Evolutionary conservation across 92 coral and sea anemone species (phyloP), one percentile per base, ranked within the genome.

Genomic region (Heteractis magnifica): DNA sequence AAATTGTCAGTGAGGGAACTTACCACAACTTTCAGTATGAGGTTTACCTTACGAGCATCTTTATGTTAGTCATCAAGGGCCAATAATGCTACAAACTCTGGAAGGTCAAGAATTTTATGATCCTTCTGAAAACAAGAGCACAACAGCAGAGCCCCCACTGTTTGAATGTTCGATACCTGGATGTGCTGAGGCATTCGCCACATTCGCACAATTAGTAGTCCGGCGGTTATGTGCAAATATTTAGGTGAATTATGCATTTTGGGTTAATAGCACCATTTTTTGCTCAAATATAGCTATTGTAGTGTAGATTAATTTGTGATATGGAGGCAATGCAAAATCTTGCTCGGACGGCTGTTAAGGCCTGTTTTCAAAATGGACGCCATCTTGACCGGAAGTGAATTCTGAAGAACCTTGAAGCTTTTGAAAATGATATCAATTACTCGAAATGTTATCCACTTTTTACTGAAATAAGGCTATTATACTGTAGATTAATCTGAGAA

Each of bases 21-120:
- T 81, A 26, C 62, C 91, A 84, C 52, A 84, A 90, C 71, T 79
- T 90, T 56, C 3, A 59, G 8, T 87, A 26, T 80, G 59, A 16
- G 6, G 73, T 13, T 0, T 26, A 26, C 26, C 26, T 26, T 26
- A 26, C 26, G 26, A 26, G 26, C 26, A 26, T 26, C 26, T 26
- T 26, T 26, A 26, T 26, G 26, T 26, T 26, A 26, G 26, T 26
- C 26, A 26, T 26, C 26, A 26, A 26, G 26, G 26, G 26, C 26
- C 26, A 68, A 49, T 44, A 0, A 51, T 23, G 56, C n/a, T 60
- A 49, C 65, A 72, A 10, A 86, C 76, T 44, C 94, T 88, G 70
- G 77, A 77, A 26, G 26, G 26, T 26, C 26, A 26, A 26, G 26
- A 26, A 26, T 26, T 26, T 26, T 26, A 26, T 26, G 13, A 20